phyloP scores from a whole-genome alignment of 2,113 vertebrate genomes.

The Embiotoca jacksoni region DNA sequence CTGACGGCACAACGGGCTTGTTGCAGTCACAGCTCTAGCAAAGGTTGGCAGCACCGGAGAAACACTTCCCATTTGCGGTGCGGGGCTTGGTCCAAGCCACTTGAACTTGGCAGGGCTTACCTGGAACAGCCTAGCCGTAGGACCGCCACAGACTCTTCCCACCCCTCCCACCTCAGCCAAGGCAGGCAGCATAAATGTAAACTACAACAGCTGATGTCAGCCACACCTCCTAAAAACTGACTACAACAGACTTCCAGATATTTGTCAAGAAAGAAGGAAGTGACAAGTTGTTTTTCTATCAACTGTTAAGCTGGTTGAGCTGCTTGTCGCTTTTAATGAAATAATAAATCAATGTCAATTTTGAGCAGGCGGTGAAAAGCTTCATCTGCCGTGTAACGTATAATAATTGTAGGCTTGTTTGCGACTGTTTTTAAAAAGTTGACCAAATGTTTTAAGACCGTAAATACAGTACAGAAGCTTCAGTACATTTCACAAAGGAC shows the following conservation, averaged over 20 bases:
- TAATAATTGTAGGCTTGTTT: slow-evolving; percentile 20
- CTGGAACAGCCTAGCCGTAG: slow-evolving; percentile 79
- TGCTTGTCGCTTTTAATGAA: slow-evolving; percentile 1
- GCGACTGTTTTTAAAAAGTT: not conserved
- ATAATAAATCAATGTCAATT: not conserved
- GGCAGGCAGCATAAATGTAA: slow-evolving; percentile 59
- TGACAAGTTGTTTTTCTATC: not conserved
- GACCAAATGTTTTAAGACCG: slow-evolving; percentile 8
- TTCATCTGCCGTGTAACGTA: not conserved
- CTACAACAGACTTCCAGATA: slow-evolving; percentile 49
- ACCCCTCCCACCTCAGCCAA: slow-evolving; percentile 55
- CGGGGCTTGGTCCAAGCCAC: slow-evolving; percentile 81
- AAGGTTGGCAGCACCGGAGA: slow-evolving; percentile 75
- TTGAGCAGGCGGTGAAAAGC: not conserved
- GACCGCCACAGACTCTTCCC: slow-evolving; percentile 68
- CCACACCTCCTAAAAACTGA: slow-evolving; percentile 54
- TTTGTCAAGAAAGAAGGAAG: slow-evolving; percentile 52
- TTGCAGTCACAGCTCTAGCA: slow-evolving; percentile 56
- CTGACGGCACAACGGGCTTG: slow-evolving; percentile 45
- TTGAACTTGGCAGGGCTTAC: slow-evolving; percentile 82
- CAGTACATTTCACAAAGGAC: slow-evolving; percentile 64
- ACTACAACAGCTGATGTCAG: slow-evolving; percentile 64
- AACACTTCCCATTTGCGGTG: slow-evolving; percentile 79
- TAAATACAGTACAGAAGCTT: slow-evolving; percentile 21
- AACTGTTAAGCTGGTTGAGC: slow-evolving; percentile 19